Evolutionary conservation across 1,140 invertebrate genomes (phyloP), one percentile per base, ranked within the genome.

Genomic region (Pseudomyrmex concolor): DNA sequence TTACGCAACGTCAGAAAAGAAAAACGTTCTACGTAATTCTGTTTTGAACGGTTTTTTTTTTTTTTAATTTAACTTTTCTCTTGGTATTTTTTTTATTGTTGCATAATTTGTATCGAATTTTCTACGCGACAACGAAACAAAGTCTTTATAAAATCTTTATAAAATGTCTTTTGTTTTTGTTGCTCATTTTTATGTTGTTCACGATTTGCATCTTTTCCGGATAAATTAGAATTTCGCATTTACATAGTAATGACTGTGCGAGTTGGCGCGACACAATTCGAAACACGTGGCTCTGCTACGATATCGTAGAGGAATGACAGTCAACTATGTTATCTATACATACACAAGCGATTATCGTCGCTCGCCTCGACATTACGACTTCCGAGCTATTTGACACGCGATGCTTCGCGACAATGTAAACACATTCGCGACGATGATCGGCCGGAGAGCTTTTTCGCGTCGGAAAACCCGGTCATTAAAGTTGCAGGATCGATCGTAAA

Each of bases 351-450:
- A 77, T 77, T 68, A 68, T 68, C 64, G 19, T 34, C 19, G 15
- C 19, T 78, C 19, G 15, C 10, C 48, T 59, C 34, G 45, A 68
- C 25, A 9, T 22, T 34, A 77, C 34, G 63, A 78, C 51, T 78
- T 67, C 43, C 51, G 64, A 68, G 54, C 19, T 45, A 57, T 67
- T 25, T 73, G 68, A 85, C 76, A 86, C 68, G 67, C 70, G 51
- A 62, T 57, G 12, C 48, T 45, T 68, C 70, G 62, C 54, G 34
- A 43, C 25, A 74, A 63, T 57, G 64, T 82, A 68, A 77, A 82
- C 78, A 83, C 60, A 62, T 72, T 87, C 48, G 54, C 50, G 51
- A 66, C 22, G 60, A 34, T 34, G 60, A 68, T 55, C n/a, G 50
- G 62, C 51, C 25, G 25, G 34, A 77, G 73, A 77, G 74, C 50